These are phyloP conservation scores for Terrapene triunguis DNA, from an alignment of 2,113 vertebrate genomes.

Conservation along the genomic window DNA sequence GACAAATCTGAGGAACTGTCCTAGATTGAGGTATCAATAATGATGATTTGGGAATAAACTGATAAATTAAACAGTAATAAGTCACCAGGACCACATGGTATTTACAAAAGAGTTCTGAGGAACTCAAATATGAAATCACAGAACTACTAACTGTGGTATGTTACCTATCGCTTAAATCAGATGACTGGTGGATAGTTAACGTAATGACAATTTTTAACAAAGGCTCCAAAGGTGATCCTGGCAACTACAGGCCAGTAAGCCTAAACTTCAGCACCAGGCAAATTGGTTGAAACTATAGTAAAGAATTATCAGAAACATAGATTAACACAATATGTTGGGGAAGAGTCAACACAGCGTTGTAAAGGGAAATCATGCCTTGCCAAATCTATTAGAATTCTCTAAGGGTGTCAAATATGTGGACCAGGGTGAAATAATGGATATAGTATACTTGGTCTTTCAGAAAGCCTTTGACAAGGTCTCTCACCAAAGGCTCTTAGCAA, in stretches of 20 bases:
- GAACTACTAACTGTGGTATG: background rate
- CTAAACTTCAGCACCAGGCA: background rate
- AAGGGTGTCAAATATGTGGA: background rate
- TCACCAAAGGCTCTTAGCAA: too few relatives aligned
- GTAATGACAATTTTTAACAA: background rate
- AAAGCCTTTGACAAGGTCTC: background rate
- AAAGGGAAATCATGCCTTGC: background rate
- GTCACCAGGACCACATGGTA: background rate
- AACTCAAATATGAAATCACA: background rate
- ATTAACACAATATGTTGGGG: background rate
- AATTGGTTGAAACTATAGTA: background rate
- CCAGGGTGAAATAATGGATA: background rate
- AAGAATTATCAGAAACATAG: background rate
- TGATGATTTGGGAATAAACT: background rate
- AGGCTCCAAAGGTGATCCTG: background rate
- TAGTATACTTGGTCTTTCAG: background rate
- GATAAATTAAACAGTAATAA: background rate
- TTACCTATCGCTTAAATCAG: background rate
- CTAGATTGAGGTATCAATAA: background rate
- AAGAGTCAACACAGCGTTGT: background rate
- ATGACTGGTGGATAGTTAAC: background rate
- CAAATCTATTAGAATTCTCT: background rate
- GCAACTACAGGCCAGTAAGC: background rate
- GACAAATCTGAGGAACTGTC: background rate
- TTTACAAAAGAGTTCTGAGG: background rate